Base-by-base conservation (phyloP, 1,140 invertebrate genomes). In the Penaeus japonicus region DNA sequence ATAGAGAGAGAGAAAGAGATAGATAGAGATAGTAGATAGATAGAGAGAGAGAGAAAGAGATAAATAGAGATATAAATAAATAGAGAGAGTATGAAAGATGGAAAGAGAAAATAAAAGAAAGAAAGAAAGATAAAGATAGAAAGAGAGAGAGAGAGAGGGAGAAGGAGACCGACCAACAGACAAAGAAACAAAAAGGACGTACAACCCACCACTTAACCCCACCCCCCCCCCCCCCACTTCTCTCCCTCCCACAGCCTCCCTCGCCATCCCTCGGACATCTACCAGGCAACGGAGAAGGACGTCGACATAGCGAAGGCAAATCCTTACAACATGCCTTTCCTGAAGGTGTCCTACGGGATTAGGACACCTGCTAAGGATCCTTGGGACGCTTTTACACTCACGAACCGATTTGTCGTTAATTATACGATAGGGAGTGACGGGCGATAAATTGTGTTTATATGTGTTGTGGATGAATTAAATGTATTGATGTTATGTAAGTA, bases 331-430 rank as follows among this genome's bases (percentile, higher is more conserved):
- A 73, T 39, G 27, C 80, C 87, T 1, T 12, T 65, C 59, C 80
- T 83, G 7, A 57, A 30, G n/a, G 24, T 88, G 17, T 24, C 35
- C 80, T 88, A 88, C 87, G 87, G 62, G 65, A 27, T 88, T 73
- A 88, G 87, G 70, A 84, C 20, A 10, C 80, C 32, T 20, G 53
- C 80, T 0, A 39, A 78, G 70, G 53, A 84, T 32, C 80, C 80
- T 65, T 32, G 30, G 32, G 78, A 83, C 35, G 80, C 57, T 70
- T 88, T 83, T 27, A 47, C 24, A 73, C 65, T 88, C 17, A 39
- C 62, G 30, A 88, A 88, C 53, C 80, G 87, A 1, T 32, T 62
- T 24, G 32, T 88, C 10, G 62, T 88, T 24, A 75, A 84, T 3
- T 84, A 79, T n/a, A 86, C 32, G 10, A 62, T 35, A 22, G 70